Evolutionary conservation across 2,797 vertebrate genomes (phyloP).

Genomic region (Mus minutoides): DNA sequence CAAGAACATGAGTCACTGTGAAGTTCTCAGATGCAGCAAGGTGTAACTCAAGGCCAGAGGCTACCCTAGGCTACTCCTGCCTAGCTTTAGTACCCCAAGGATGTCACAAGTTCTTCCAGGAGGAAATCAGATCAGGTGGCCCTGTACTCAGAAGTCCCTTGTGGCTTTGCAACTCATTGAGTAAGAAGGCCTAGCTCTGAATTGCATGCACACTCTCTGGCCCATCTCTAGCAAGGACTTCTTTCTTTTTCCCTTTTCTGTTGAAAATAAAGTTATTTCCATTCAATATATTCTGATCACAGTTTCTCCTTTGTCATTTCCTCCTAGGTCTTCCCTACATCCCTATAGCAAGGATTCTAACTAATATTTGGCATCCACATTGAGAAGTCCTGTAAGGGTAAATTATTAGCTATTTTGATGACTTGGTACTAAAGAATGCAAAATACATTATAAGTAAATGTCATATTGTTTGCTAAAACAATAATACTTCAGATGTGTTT

Average conservation of each 20-base stretch:
- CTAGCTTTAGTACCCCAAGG: not conserved
- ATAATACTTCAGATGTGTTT: not conserved
- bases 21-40: not conserved
- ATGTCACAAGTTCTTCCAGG: not conserved
- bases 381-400: not conserved
- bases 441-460: not conserved
- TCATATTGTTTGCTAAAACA: not conserved
- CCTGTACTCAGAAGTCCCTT: not conserved
- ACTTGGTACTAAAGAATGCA: not conserved
- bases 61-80: not conserved
- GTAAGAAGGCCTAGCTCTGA: not conserved
- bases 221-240: not conserved
- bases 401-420: constrained; percentile 2
- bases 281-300: not conserved
- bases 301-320: not conserved
- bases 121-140: not conserved
- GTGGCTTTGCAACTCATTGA: not conserved
- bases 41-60: not conserved
- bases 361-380: constrained; percentile 32
- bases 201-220: not conserved
- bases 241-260: not conserved
- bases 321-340: not conserved
- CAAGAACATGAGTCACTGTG: not conserved
- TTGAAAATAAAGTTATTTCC: not conserved
- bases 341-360: not conserved